Conservation (phyloP, 1,140 invertebrate genomes). For the Saccostrea glomerata region DNA sequence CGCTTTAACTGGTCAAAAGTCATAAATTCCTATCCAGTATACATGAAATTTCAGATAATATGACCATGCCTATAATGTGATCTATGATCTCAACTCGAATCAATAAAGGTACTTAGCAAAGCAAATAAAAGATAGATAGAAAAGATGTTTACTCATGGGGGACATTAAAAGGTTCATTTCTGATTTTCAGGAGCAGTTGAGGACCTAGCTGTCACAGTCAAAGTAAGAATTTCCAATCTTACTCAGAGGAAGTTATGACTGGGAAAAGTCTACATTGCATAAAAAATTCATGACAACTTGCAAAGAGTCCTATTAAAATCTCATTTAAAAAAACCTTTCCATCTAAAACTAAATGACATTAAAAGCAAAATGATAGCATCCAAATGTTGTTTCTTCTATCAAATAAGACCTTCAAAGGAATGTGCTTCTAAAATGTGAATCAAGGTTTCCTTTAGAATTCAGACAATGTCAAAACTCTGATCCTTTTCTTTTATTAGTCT, state of each 20-base stretch:
- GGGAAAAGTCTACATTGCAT: background rate
- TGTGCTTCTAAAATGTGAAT: too few relatives aligned
- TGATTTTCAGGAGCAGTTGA: background rate
- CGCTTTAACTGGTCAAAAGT: background rate
- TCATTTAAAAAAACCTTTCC: background rate
- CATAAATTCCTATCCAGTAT: slow-evolving; percentile 13
- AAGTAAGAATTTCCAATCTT: background rate
- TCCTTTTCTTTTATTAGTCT: background rate
- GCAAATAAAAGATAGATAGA: slow-evolving; percentile 9
- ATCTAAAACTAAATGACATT: background rate
- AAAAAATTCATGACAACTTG: background rate
- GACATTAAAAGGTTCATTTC: background rate
- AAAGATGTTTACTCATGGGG: slow-evolving; percentile 11
- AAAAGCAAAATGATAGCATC: background rate
- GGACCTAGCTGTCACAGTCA: background rate
- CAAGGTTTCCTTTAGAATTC: background rate
- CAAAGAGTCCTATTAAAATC: background rate
- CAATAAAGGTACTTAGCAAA: slow-evolving; percentile 7
- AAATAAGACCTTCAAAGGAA: background rate
- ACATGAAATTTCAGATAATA: background rate
- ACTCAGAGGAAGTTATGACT: background rate
- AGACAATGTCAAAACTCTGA: background rate
- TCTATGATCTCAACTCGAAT: slow-evolving; percentile 10
- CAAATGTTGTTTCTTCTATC: background rate
- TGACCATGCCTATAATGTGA: slow-evolving; percentile 9